A percentile compares a stretch with the other conserved stretches of the same genome.
phyloP scores from a whole-genome alignment of 2,797 vertebrate species.

The Parambassis ranga region DNA sequence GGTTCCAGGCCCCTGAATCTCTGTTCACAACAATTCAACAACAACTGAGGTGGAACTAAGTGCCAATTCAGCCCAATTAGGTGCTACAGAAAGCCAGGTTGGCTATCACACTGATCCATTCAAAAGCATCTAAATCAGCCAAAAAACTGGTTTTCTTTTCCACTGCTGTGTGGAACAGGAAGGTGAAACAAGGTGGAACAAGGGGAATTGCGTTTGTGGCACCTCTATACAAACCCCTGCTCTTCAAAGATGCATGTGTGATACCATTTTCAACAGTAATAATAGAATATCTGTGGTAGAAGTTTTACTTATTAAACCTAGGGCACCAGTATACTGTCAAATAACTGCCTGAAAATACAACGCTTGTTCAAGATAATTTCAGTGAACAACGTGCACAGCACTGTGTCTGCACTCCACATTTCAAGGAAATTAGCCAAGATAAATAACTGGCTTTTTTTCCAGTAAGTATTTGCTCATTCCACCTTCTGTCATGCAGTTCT shows the following conservation, averaged over 20 bases:
- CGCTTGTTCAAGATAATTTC: no score
- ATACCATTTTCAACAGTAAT: neutral
- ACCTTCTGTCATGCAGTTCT: neutral
- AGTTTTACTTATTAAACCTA: no score
- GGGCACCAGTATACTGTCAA: no score
- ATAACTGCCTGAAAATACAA: no score
- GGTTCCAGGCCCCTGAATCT: neutral
- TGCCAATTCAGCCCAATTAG: neutral
- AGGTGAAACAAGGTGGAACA: neutral
- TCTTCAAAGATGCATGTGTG: neutral
- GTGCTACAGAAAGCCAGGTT: neutral
- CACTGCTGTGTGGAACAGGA: neutral
- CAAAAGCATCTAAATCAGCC: neutral
- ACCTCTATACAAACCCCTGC: neutral
- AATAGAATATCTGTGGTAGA: no score
- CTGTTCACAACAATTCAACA: neutral
- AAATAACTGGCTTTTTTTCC: neutral
- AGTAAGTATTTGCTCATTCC: constrained; percentile 8
- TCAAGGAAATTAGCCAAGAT: neutral
- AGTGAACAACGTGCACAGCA: no score
- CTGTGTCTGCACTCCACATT: neutral
- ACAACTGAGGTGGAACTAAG: neutral
- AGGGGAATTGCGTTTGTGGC: neutral
- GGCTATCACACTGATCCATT: neutral
- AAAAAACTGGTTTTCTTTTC: neutral